Conservation (phyloP, 1,140 invertebrate genomes). For the Solen grandis region DNA sequence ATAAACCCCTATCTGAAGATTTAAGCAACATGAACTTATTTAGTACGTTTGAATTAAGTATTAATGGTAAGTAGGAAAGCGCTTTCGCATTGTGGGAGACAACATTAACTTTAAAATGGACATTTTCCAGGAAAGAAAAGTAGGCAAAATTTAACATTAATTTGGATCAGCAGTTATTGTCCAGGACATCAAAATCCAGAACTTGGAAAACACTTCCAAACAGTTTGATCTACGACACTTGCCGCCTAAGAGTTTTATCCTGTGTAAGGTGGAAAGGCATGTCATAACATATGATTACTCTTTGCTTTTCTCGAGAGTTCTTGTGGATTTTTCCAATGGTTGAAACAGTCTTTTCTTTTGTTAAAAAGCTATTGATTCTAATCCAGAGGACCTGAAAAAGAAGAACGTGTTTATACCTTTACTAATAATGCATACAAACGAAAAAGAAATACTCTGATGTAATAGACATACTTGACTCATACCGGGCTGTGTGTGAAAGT, state of each 20-base stretch:
- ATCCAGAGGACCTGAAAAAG: background rate
- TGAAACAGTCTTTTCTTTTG: background rate
- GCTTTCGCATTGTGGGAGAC: no score
- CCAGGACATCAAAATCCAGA: no score
- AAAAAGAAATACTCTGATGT: slow-evolving; percentile 57
- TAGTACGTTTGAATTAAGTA: no score
- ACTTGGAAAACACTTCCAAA: background rate
- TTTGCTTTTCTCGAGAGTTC: background rate
- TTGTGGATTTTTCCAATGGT: slow-evolving; percentile 37
- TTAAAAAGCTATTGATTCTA: background rate
- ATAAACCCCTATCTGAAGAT: no score
- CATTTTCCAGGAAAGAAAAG: no score
- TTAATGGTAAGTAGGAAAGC: no score
- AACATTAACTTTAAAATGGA: no score
- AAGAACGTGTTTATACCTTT: slow-evolving; percentile 53
- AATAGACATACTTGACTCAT: slow-evolving; percentile 32
- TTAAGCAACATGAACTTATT: no score
- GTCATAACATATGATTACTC: slow-evolving; percentile 12
- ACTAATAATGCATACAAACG: slow-evolving; percentile 51
- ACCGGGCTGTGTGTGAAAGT: slow-evolving; percentile 26
- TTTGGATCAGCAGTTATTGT: no score
- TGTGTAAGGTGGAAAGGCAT: background rate
- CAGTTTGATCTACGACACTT: slow-evolving; percentile 9
- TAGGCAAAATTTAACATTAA: no score
- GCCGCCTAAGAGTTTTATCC: background rate